A percentile compares a stretch with the other conserved stretches of the same genome.
phyloP scores from a whole-genome alignment of 2,888 invertebrate genomes.

The Thera obeliscata region DNA sequence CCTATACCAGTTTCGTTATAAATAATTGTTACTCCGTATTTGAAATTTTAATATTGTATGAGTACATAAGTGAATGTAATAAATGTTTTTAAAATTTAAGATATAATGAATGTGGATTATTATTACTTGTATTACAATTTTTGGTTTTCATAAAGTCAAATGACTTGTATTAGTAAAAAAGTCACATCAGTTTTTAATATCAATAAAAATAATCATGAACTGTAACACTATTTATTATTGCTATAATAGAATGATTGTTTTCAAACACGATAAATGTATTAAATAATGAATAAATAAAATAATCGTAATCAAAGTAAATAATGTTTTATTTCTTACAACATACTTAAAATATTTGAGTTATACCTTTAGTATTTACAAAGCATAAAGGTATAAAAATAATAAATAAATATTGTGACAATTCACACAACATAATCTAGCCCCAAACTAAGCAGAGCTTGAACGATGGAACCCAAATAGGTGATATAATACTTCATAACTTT shows the following conservation, averaged over 20 bases:
- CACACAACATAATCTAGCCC: no score
- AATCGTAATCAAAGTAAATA: slow-evolving; percentile 59
- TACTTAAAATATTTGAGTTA: not conserved
- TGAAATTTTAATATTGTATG: slow-evolving; percentile 54
- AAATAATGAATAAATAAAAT: slow-evolving; percentile 76
- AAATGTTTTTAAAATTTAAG: slow-evolving; percentile 64
- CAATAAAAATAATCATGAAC: slow-evolving; percentile 46
- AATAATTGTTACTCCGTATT: slow-evolving; percentile 69
- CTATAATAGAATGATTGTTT: slow-evolving; percentile 60
- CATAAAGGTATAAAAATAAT: slow-evolving; percentile 14
- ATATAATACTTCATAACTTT: no score
- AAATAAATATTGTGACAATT: no score
- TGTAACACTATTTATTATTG: slow-evolving; percentile 39
- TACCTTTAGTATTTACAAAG: slow-evolving; percentile 17
- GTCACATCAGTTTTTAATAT: slow-evolving; percentile 58
- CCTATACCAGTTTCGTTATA: slow-evolving; percentile 50
- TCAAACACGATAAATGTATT: slow-evolving; percentile 65
- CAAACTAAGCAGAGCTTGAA: no score
- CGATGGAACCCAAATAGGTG: no score
- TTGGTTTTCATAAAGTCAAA: slow-evolving; percentile 49
- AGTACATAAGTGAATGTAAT: slow-evolving; percentile 65
- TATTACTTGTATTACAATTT: slow-evolving; percentile 45
- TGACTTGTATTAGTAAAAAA: slow-evolving; percentile 62
- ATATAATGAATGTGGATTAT: slow-evolving; percentile 53
- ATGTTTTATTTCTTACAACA: slow-evolving; percentile 27